Percentiles rank a stretch among this genome's conserved stretches.
phyloP scores from a whole-genome alignment of 2,797 vertebrate species.

The Nyctibius grandis region DNA sequence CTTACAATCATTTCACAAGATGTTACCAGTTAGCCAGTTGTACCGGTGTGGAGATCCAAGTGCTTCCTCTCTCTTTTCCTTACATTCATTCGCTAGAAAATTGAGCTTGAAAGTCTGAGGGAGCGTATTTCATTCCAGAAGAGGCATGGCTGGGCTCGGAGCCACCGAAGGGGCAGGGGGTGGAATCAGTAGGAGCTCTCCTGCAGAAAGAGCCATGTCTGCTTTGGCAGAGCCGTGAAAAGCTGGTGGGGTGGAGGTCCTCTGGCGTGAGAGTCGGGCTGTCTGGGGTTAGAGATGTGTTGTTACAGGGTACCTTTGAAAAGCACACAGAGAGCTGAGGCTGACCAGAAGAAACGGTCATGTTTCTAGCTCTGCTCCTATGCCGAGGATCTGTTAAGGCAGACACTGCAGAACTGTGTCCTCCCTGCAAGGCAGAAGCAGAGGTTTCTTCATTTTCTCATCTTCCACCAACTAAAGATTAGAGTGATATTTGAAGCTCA shows the following conservation, averaged over 20 bases:
- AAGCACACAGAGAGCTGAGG: not conserved
- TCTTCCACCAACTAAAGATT: not conserved
- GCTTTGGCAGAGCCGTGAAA: not conserved
- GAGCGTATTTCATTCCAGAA: fast-evolving
- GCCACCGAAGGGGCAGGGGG: fast-evolving
- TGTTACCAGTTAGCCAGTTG: not conserved
- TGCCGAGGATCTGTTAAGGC: not conserved
- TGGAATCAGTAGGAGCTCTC: fast-evolving
- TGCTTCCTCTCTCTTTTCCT: not conserved
- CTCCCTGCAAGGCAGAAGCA: not conserved
- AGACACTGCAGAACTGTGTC: not conserved
- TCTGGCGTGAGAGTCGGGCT: not conserved
- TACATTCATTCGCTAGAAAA: fast-evolving
- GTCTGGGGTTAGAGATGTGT: not conserved
- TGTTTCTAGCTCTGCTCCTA: not conserved
- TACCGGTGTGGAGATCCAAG: not conserved
- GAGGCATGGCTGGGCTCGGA: not conserved
- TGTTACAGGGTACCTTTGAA: not conserved
- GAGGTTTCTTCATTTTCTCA: not conserved
- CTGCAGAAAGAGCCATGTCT: fast-evolving
- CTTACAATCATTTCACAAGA: not conserved
- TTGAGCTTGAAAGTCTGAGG: too few species aligned
- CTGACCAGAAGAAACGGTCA: not conserved
- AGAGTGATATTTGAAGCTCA: not conserved
- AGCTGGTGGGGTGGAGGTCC: not conserved